These are phyloP conservation scores for Hydropotes inermis DNA, from an alignment of 2,113 vertebrate species.

Conservation along the genomic window DNA sequence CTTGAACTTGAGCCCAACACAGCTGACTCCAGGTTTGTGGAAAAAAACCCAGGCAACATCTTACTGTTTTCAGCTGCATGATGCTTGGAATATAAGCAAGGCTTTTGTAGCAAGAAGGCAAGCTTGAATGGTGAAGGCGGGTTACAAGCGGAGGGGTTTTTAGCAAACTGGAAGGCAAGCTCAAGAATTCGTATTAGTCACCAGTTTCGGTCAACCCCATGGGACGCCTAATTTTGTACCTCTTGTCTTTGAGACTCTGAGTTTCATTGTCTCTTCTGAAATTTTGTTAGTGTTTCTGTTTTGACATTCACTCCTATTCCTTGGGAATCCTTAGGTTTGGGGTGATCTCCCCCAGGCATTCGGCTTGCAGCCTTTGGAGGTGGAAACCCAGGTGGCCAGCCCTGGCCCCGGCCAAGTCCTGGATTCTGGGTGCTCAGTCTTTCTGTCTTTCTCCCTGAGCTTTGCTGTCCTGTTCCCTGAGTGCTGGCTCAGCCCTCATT, in stretches of 20 bases:
- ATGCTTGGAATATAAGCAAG: neutral
- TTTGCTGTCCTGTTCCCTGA: neutral
- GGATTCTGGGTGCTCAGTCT: neutral
- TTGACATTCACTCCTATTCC: neutral
- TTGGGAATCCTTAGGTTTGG: neutral
- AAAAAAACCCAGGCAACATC: neutral
- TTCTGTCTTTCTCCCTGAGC: neutral
- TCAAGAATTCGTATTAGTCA: neutral
- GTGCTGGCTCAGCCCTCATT: neutral
- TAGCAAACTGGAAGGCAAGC: neutral
- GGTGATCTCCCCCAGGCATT: accelerated
- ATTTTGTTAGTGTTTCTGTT: neutral
- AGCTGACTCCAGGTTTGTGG: neutral
- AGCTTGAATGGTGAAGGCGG: neutral
- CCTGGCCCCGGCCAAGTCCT: neutral
- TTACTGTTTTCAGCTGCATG: neutral
- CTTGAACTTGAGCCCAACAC: neutral
- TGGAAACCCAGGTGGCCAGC: accelerated
- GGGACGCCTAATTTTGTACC: neutral
- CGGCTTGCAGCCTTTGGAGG: too few relatives aligned
- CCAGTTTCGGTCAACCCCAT: neutral
- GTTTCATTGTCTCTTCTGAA: neutral
- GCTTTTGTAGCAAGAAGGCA: neutral
- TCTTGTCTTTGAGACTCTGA: neutral
- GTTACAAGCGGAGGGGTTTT: neutral